These are phyloP conservation scores for Ctenicera cuprea DNA, from an alignment of 2,888 invertebrate genomes.

Conservation along the genomic window DNA sequence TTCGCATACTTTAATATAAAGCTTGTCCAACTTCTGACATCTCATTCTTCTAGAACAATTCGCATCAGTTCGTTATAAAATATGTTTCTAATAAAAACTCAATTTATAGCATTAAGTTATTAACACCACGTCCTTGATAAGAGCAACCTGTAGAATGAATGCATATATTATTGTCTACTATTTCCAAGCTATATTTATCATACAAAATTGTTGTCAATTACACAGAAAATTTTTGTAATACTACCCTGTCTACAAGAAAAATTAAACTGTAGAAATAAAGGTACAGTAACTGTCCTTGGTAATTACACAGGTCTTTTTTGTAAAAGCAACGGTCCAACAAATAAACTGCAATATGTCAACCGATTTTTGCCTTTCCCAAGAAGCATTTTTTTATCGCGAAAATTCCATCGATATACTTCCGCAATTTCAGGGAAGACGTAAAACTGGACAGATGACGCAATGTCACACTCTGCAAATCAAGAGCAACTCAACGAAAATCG, in stretches of 20 bases:
- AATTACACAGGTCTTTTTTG: constrained; percentile 11
- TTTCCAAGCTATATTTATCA: background rate
- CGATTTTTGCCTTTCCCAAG: constrained; percentile 24
- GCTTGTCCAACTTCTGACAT: constrained; percentile 21
- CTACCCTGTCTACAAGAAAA: constrained; percentile 12
- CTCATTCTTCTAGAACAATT: constrained; percentile 19
- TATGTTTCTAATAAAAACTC: background rate
- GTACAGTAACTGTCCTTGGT: constrained; percentile 17
- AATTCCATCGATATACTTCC: constrained; percentile 13
- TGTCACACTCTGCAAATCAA: background rate
- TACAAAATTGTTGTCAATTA: background rate
- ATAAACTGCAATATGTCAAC: constrained; percentile 23
- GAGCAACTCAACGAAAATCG: constrained; percentile 57
- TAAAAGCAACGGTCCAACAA: constrained; percentile 20
- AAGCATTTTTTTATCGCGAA: background rate
- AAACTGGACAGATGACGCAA: constrained; percentile 18
- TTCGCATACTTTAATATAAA: constrained; percentile 21
- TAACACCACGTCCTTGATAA: too few species aligned
- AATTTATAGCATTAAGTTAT: background rate
- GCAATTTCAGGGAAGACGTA: constrained; percentile 66
- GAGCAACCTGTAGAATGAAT: too few species aligned
- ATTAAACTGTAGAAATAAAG: constrained; percentile 9
- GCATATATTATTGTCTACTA: background rate
- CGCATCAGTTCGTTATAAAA: background rate
- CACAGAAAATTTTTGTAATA: background rate